Evolutionary conservation across 2,888 invertebrate species (phyloP).

Genomic region (Drosophila falleni): DNA sequence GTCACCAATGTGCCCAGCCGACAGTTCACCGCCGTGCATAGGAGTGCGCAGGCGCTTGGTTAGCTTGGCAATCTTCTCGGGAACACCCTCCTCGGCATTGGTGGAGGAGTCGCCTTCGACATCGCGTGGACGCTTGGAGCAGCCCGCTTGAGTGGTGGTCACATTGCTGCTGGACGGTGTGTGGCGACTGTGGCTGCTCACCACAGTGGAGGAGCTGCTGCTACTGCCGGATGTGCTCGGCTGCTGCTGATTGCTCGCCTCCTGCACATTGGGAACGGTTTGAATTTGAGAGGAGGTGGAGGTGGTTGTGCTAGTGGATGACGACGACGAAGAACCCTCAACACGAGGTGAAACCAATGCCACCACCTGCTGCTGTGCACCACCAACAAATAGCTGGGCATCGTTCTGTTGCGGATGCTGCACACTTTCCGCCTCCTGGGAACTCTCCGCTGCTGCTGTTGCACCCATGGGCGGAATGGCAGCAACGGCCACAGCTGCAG

Average conservation of each 20-base stretch:
- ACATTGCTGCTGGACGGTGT: slow-evolving; percentile 89
- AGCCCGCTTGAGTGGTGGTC: slow-evolving; percentile 88
- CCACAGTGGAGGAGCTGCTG: slow-evolving; percentile 83
- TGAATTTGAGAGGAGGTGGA: slow-evolving; percentile 70
- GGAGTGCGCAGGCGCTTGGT: slow-evolving; percentile 83
- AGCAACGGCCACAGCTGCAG: slow-evolving; percentile 88
- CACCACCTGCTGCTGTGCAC: slow-evolving; percentile 88
- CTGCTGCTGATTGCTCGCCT: slow-evolving; percentile 83
- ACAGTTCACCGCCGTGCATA: slow-evolving; percentile 79
- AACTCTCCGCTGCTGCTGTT: slow-evolving; percentile 85
- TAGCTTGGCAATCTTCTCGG: slow-evolving; percentile 82
- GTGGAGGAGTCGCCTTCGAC: slow-evolving; percentile 87
- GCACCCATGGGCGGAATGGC: slow-evolving; percentile 88
- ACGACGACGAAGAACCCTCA: slow-evolving; percentile 86
- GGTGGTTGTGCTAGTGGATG: slow-evolving; percentile 55
- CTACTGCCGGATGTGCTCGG: slow-evolving; percentile 84
- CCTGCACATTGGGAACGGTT: slow-evolving; percentile 79
- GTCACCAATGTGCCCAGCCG: slow-evolving; percentile 87
- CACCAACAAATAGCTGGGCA: slow-evolving; percentile 82
- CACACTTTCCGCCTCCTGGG: slow-evolving; percentile 85
- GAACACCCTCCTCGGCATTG: slow-evolving; percentile 84
- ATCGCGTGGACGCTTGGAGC: slow-evolving; percentile 87
- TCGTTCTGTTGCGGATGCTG: slow-evolving; percentile 84
- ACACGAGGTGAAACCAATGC: slow-evolving; percentile 91
- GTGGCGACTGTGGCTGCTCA: slow-evolving; percentile 85